phyloP scores from a whole-genome alignment of 2,113 vertebrate species.

The Maccullochella peelii region DNA sequence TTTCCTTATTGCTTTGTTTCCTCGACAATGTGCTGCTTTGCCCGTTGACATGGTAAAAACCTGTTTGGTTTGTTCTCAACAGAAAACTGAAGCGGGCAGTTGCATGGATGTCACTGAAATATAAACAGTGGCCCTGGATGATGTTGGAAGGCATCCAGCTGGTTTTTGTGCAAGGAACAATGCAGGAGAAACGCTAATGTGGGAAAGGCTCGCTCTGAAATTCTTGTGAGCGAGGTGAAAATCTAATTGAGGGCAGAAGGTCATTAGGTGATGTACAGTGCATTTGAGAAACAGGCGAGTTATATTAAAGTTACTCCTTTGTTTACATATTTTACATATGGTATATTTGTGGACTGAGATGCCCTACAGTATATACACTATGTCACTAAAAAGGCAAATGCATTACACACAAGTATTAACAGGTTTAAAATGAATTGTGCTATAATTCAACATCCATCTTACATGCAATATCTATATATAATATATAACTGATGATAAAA shows the following conservation, averaged over 20 bases:
- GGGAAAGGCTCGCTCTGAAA: not conserved
- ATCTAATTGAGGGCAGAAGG: not conserved
- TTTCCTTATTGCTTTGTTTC: conserved; percentile 14
- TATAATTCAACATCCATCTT: not conserved
- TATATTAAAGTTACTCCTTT: not conserved
- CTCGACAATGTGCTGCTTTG: conserved; percentile 26
- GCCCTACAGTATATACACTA: not conserved
- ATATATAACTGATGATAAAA: not conserved
- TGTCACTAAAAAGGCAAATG: not conserved
- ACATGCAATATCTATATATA: not conserved
- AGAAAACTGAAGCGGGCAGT: conserved; percentile 18
- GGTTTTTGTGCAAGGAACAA: conserved; percentile 8
- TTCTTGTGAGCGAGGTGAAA: not conserved
- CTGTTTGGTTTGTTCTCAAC: conserved; percentile 44
- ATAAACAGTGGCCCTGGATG: conserved; percentile 28
- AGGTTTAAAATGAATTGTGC: not conserved
- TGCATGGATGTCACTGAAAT: conserved; percentile 57
- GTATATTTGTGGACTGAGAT: not conserved
- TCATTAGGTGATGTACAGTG: not conserved
- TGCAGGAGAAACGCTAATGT: not conserved
- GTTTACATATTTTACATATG: not conserved
- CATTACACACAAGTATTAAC: not conserved
- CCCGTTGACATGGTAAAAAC: conserved; percentile 5
- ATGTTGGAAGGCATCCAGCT: not conserved
- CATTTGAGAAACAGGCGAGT: not conserved